Base-by-base conservation (phyloP, 2,888 invertebrate genomes). In the Tipula lateralis region DNA sequence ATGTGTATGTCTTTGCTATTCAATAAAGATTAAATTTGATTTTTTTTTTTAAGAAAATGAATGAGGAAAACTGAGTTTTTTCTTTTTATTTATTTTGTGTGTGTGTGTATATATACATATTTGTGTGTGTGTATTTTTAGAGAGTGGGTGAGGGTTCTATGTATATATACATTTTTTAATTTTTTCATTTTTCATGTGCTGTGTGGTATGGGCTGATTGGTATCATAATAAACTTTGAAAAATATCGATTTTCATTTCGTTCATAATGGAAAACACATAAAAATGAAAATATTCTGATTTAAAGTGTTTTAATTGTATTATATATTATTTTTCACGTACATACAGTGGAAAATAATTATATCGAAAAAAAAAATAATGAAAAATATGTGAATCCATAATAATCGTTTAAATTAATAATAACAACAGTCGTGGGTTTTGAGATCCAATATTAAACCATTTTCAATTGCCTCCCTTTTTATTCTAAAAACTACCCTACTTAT, bases 21-120 rank as follows among this genome's bases (percentile, higher is more conserved):
- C 66, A 24, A 66, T 66, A 66, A 66, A 66, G 66, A 66, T 66
- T 66, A 66, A 66, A 66, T 66, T 66, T 66, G 66, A 66, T 66
- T 66, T 66, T 66, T 66, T 36, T 66, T 66, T 66, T 66, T 66
- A 66, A 66, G 66, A 66, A 66, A 66, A 66, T 66, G 66, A 66
- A 66, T 66, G 66, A 66, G 66, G 66, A 66, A 50, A 66, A 66
- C 66, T 66, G 66, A 66, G 66, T 66, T 24, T 66, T 66, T 66
- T 66, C 66, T 24, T 66, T 66, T 24, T 66, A 66, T 66, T 44
- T 66, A 66, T 66, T 66, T 44, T 36, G 9, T 36, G 9, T 66
- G 19, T 66, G 24, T 66, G 44, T 24, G 66, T 24, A 66, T 66
- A 13, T 39, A 24, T 66, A 12, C n/a, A n/a, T 44, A 36, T 36